Base-by-base conservation (phyloP, 2,113 vertebrate species). In the Irena cyanogastra region DNA sequence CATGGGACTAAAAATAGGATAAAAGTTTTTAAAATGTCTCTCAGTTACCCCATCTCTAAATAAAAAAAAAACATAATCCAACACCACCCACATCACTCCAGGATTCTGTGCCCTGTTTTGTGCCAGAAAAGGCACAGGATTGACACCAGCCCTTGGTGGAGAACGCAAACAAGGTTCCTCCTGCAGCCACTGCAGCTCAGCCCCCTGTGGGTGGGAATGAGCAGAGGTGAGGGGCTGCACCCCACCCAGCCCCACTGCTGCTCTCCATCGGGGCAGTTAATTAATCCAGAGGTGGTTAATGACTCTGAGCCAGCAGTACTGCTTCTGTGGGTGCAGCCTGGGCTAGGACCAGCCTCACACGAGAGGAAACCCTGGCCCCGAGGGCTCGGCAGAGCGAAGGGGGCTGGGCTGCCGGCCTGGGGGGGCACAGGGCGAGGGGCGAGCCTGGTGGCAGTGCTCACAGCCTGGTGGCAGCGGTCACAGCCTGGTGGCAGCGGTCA, bases 401-500 rank as follows among this genome's bases (percentile, higher is more conserved):
- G 30, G 20, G 5, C 42, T 26, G 71, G 6, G 71, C 22, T 44
- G 37, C 4, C 63, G 14, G 63, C 26, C 61, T n/a, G 3, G 56
- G 53, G 64, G 19, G 13, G 1, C 1, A 1, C 1, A 0, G 74
- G 75, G 22, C 0, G 2, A 50, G 41, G 49, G 53, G 39, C 1
- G 1, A 39, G 33, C 2, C 2, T 8, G 69, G 79, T 1, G 15
- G 4, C 85, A 42, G 28, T 1, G 18, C n/a, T n/a, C n/a, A n/a
- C n/a, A 33, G 31, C 19, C 8, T 33, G 13, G 54, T 1, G 12
- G 6, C 83, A 41, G 23, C 5, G 27, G 9, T 1, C 10, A 7
- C 56, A 50, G 49, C 14, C 24, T 50, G 24, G 49, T 27, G 49
- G 4, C 49, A 50, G 49, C 4, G 12, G 3, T 13, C 45, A 47